These are phyloP conservation scores for Apamea epomidion DNA, from an alignment of 2,888 invertebrate genomes.

Conservation along the genomic window DNA sequence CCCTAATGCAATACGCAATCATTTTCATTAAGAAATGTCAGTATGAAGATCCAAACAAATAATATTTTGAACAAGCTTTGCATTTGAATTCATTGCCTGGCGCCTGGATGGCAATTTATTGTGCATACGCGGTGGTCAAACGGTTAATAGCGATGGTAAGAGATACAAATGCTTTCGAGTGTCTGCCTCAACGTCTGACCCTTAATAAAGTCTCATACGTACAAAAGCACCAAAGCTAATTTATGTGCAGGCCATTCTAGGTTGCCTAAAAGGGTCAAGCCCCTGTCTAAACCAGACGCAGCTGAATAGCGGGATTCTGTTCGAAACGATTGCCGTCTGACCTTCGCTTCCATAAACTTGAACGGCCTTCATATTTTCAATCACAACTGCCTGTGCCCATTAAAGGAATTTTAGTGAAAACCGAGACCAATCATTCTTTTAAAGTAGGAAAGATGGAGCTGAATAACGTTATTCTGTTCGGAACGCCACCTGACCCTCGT, in stretches of 20 bases:
- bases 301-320: background rate
- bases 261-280: constrained; percentile 12
- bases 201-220: constrained; percentile 31
- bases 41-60: constrained; percentile 24
- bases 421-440: too few relatives aligned
- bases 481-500: too few relatives aligned
- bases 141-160: constrained; percentile 48
- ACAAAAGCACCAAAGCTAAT: constrained; percentile 33
- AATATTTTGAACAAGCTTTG: constrained; percentile 29
- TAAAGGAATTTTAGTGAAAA: background rate
- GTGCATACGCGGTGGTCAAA: constrained; percentile 50
- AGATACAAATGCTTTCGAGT: constrained; percentile 52
- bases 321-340: background rate
- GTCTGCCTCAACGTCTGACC: constrained; percentile 45
- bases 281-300: background rate
- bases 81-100: constrained; percentile 55
- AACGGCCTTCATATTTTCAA: background rate
- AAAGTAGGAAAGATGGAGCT: too few relatives aligned
- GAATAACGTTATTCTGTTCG: too few relatives aligned
- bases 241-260: constrained; percentile 25
- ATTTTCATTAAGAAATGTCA: constrained; percentile 21
- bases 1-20: background rate
- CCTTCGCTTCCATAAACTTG: background rate
- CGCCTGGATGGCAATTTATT: constrained; percentile 56
- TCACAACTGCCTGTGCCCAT: background rate